Evolutionary conservation across 2,888 invertebrate genomes (phyloP).

Genomic region (Scotopteryx bipunctaria): DNA sequence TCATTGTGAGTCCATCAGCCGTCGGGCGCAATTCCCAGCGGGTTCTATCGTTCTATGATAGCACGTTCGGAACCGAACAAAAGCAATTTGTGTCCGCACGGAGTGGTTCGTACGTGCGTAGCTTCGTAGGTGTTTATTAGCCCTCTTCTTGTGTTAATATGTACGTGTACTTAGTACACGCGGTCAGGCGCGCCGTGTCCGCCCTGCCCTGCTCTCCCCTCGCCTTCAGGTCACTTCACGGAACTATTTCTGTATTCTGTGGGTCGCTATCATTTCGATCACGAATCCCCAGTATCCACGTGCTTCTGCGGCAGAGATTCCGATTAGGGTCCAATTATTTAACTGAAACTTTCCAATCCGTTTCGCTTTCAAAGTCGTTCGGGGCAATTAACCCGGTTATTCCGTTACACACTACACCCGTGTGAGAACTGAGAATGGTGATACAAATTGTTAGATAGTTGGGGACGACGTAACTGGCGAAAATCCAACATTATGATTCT

Average conservation of each 20-base stretch:
- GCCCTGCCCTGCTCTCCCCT: constrained; percentile 53
- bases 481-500: no score
- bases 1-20: constrained; percentile 68
- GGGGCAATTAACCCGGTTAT: constrained; percentile 32
- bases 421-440: constrained; percentile 41
- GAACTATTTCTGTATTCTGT: no score
- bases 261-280: constrained; percentile 67
- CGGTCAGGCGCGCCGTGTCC: constrained; percentile 33
- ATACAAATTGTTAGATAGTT: constrained; percentile 56
- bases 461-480: constrained; percentile 74
- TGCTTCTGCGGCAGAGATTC: constrained; percentile 47
- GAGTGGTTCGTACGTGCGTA: constrained; percentile 67
- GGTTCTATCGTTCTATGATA: constrained; percentile 45
- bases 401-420: constrained; percentile 17
- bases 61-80: constrained; percentile 74
- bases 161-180: constrained; percentile 43
- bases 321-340: constrained; percentile 59
- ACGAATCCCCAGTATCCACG: constrained; percentile 57
- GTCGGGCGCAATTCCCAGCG: constrained; percentile 57
- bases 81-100: constrained; percentile 81
- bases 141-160: constrained; percentile 60
- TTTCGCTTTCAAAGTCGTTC: constrained; percentile 39
- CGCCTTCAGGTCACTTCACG: constrained; percentile 61
- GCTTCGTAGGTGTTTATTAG: constrained; percentile 78
- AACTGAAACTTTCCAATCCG: constrained; percentile 38